Evolutionary conservation across 2,113 vertebrate species (phyloP).

Genomic region (Corythaeola cristata): DNA sequence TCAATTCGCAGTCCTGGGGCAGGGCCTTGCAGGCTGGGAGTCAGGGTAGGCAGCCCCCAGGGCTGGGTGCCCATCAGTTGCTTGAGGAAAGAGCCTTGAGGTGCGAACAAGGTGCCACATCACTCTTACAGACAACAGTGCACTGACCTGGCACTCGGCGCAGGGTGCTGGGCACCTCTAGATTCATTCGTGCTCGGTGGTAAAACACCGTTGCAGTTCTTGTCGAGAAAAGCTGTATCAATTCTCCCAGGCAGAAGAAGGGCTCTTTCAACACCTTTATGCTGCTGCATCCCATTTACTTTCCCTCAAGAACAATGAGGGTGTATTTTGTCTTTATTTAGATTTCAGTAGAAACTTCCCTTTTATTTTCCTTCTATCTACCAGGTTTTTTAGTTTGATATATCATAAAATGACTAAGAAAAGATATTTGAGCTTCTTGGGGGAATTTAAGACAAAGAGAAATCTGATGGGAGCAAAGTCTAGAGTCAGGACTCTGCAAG

Average conservation of each 20-base stretch:
- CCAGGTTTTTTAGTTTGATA: background rate
- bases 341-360: background rate
- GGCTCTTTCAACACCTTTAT: background rate
- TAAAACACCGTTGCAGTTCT: background rate
- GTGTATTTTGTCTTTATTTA: background rate
- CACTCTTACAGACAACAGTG: background rate
- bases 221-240: rapidly evolving
- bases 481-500: background rate
- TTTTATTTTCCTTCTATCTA: background rate
- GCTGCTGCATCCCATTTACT: background rate
- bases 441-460: background rate
- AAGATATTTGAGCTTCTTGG: background rate
- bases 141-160: rapidly evolving
- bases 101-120: background rate
- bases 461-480: background rate
- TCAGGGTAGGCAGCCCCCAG: background rate
- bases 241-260: background rate
- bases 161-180: background rate
- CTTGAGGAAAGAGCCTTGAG: background rate
- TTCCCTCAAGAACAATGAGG: background rate
- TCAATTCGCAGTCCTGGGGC: background rate
- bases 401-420: background rate
- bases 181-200: background rate
- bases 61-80: rapidly evolving
- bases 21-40: background rate